Conservation (phyloP, 1,140 invertebrate species). For the Drosophila setifemur region DNA sequence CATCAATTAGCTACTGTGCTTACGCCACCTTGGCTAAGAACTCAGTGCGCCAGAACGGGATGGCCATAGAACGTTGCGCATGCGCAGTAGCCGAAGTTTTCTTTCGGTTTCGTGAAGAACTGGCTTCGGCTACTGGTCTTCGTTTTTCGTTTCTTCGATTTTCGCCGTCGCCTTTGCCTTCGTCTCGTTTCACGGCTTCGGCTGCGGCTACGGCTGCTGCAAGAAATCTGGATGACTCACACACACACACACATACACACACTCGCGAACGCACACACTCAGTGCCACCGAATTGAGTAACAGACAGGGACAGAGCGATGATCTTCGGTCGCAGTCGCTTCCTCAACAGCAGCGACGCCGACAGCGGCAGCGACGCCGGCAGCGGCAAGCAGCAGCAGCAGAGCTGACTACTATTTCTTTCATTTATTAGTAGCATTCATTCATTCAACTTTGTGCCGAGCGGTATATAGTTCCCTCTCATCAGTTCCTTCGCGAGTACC, state of each 20-base stretch:
- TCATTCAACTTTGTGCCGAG: conserved; percentile 80
- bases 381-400: conserved; percentile 44
- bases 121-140: conserved; percentile 81
- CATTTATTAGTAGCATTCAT: conserved; percentile 80
- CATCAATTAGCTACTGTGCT: conserved; percentile 31
- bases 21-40: conserved; percentile 39
- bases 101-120: conserved; percentile 48
- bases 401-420: conserved; percentile 78
- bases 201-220: conserved; percentile 36
- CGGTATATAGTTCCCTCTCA: conserved; percentile 68
- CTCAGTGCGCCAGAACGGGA: conserved; percentile 21
- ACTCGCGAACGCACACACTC: conserved; percentile 11
- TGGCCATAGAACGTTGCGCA: conserved; percentile 56
- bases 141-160: conserved; percentile 40
- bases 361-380: conserved; percentile 29
- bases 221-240: conserved; percentile 66
- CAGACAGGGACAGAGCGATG: conserved; percentile 48
- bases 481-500: conserved; percentile 79
- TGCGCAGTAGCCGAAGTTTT: conserved; percentile 68
- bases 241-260: conserved; percentile 40
- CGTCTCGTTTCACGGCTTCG: conserved; percentile 27
- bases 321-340: conserved; percentile 60
- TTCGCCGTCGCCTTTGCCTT: conserved; percentile 51
- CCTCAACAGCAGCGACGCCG: conserved; percentile 69
- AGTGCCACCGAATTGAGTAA: conserved; percentile 42